Conservation (phyloP, 2,797 vertebrate genomes). For the Mus minutoides region DNA sequence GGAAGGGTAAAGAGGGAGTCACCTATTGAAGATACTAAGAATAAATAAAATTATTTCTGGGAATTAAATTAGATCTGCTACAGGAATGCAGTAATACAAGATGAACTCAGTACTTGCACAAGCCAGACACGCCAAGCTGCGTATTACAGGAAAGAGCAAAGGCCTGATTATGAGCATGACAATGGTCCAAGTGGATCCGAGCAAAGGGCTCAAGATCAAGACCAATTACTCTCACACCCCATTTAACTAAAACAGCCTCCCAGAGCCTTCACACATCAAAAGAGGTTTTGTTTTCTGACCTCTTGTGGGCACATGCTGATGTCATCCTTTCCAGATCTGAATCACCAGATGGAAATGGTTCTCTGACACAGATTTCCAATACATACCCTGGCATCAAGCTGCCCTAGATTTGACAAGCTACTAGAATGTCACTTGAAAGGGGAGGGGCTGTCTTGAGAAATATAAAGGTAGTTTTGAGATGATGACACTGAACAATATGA, state of each 20-base stretch:
- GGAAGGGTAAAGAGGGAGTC: rapidly evolving
- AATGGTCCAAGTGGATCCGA: not conserved
- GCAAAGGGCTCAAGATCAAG: not conserved
- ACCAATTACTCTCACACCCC: not conserved
- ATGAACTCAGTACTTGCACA: constrained; percentile 23
- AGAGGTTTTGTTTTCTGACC: constrained; percentile 43
- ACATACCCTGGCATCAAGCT: not conserved
- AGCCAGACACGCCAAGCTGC: constrained; percentile 11
- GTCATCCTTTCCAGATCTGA: constrained; percentile 66
- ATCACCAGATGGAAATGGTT: constrained; percentile 46
- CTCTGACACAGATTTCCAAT: constrained; percentile 61
- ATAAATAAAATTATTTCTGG: constrained; percentile 45
- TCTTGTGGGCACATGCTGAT: constrained; percentile 41
- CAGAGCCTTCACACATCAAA: constrained; percentile 26
- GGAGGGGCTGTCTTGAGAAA: not conserved
- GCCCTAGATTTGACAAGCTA: constrained; percentile 32
- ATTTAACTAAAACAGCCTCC: constrained; percentile 4
- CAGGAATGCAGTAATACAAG: constrained; percentile 42
- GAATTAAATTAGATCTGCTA: constrained; percentile 48
- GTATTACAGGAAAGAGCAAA: not conserved
- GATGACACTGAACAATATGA: not conserved
- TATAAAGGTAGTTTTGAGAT: constrained; percentile 6
- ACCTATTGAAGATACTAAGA: constrained; percentile 1
- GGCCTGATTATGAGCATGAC: not conserved
- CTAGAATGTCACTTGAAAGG: not conserved